Conservation (phyloP, 2,797 vertebrate species). For the Simalia tracyae region DNA sequence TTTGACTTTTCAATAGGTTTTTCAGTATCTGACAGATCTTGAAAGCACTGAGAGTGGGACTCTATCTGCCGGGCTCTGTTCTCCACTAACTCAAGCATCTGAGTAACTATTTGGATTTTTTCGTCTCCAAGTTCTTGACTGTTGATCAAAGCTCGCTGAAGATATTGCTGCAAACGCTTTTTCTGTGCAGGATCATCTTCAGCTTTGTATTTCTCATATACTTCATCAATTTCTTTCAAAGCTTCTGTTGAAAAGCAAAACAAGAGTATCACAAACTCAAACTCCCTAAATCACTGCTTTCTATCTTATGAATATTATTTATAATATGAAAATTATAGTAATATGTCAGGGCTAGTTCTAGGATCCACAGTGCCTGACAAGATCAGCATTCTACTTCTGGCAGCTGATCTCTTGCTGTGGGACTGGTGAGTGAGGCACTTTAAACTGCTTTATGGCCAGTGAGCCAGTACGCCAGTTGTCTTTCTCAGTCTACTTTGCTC, state of each 20-base stretch:
- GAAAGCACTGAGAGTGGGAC: slow-evolving; percentile 86
- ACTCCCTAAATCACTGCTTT: not conserved
- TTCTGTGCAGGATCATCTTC: slow-evolving; percentile 88
- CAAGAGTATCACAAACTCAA: not conserved
- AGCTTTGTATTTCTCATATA: slow-evolving; percentile 91
- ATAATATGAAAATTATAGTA: not conserved
- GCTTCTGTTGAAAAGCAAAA: slow-evolving; percentile 81
- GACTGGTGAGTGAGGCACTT: not conserved
- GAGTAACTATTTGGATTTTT: slow-evolving; percentile 96
- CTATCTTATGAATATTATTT: not conserved
- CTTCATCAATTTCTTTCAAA: slow-evolving; percentile 94
- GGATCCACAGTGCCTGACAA: not conserved
- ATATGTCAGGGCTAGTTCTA: not conserved
- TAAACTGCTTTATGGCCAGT: not conserved
- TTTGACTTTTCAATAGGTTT: slow-evolving; percentile 77
- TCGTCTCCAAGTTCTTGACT: slow-evolving; percentile 97
- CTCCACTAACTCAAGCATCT: slow-evolving; percentile 95
- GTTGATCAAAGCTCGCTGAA: slow-evolving; percentile 91
- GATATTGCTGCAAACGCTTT: slow-evolving; percentile 90
- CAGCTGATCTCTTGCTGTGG: not conserved
- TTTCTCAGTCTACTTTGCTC: not conserved
- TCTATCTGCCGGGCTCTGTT: slow-evolving; percentile 95
- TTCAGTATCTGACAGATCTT: slow-evolving; percentile 84
- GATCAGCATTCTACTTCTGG: not conserved
- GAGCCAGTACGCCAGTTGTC: not conserved